These are phyloP conservation scores for Neoarius graeffei DNA, from an alignment of 2,113 vertebrate genomes.

Conservation along the genomic window DNA sequence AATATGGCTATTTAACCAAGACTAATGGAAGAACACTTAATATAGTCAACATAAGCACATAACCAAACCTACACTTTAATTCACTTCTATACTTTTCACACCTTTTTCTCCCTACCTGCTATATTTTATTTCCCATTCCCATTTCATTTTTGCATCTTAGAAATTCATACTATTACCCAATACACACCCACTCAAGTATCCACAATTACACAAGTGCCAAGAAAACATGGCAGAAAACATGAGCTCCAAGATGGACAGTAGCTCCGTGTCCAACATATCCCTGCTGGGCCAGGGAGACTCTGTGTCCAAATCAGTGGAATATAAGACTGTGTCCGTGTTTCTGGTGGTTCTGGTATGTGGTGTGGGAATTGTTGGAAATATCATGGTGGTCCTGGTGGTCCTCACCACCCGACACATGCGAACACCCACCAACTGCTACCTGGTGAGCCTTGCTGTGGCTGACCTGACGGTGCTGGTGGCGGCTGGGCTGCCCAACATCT, in stretches of 20 bases:
- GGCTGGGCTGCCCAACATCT: constrained; percentile 76
- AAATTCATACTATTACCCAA: background rate
- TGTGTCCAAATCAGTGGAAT: constrained; percentile 68
- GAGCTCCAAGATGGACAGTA: constrained; percentile 65
- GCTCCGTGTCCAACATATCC: constrained; percentile 70
- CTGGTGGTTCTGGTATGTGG: constrained; percentile 76
- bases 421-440: constrained; percentile 80
- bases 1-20: constrained; percentile 35
- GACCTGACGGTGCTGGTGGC: constrained; percentile 79
- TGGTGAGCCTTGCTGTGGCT: constrained; percentile 79
- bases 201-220: background rate
- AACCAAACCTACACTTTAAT: background rate
- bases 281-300: constrained; percentile 54
- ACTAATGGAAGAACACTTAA: constrained; percentile 15
- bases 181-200: background rate
- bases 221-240: constrained; percentile 68
- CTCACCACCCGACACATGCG: constrained; percentile 76
- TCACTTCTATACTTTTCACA: background rate
- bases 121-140: background rate
- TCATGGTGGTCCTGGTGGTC: constrained; percentile 82
- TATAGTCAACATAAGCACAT: background rate
- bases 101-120: background rate
- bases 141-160: background rate
- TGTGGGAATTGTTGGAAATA: constrained; percentile 77
- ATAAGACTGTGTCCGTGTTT: constrained; percentile 74